Base-by-base conservation (phyloP, 2,888 invertebrate species). In the Smittia sp. region DNA sequence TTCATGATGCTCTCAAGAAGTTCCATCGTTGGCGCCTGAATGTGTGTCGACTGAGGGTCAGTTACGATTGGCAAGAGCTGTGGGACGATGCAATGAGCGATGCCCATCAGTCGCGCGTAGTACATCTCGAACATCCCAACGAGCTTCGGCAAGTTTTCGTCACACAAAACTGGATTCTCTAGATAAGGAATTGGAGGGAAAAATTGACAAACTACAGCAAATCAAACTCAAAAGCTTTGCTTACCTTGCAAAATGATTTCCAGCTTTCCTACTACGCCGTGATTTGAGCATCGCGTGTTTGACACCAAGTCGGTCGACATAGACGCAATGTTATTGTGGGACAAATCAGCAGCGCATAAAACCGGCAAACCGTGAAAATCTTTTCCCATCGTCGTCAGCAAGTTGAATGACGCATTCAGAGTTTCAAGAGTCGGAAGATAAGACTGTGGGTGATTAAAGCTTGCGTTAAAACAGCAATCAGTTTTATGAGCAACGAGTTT, bases 111-210 rank as follows among this genome's bases (percentile, higher is more conserved):
- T 75, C 90, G 87, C 1, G 91, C 90, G 78, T 91, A 90, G 79
- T 90, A 85, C 38, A 86, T 87, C 79, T 90, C 89, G 83, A 92
- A 85, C 74, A 88, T 85, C 0, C 88, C 86, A 76, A 87, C 87
- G 76, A 92, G 84, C 80, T 91, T 90, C 76, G 87, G 88, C 74
- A 91, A 81, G 9, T 86, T 86, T 74, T 89, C 88, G 79, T 91
- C 90, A 80, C 93, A 93, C 76, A 92, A 82, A 74, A 93, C 90
- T 68, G 93, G 93, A 82, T 93, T 93, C 80, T 91, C 93, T 93
- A 85, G 85, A 32, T 32, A 32, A 32, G 32, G 9, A 86, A 72
- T 75, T 72, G 75, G 67, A 75, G 72, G 46, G 9, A 46, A 15
- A 46, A 46, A 46, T 7, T 3, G 25, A 32, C 18, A 66, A 24